phyloP scores from a whole-genome alignment of 2,797 vertebrate species.

The Mastacembelus armatus region DNA sequence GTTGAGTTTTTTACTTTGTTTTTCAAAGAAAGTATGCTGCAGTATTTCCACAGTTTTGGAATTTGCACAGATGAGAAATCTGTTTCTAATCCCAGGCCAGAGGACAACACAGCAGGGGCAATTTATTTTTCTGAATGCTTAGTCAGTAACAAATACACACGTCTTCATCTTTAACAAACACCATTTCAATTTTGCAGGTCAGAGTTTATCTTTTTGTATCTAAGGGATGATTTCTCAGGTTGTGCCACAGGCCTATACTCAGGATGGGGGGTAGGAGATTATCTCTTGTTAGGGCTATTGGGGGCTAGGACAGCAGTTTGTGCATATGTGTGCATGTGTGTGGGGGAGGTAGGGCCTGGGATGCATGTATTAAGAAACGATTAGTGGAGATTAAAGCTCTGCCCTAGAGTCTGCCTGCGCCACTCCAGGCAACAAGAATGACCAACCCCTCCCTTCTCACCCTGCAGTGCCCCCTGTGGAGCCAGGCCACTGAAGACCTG shows the following conservation, averaged over 20 bases:
- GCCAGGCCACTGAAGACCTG: constrained; percentile 50
- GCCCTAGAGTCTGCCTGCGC: constrained; percentile 76
- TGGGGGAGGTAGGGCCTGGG: constrained; percentile 64
- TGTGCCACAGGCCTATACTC: constrained; percentile 33
- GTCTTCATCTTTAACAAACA: not conserved
- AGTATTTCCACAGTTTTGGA: not conserved
- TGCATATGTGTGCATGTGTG: constrained; percentile 50
- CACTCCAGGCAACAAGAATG: constrained; percentile 77
- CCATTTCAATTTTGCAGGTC: not conserved
- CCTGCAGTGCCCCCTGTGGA: constrained; percentile 61
- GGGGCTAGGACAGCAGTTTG: constrained; percentile 47
- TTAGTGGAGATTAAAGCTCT: constrained; percentile 88
- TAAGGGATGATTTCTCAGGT: constrained; percentile 42
- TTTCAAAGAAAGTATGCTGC: not conserved
- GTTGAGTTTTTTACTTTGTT: not conserved
- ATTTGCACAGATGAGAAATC: constrained; percentile 15
- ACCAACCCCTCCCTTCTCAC: constrained; percentile 50
- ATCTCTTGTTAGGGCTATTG: constrained; percentile 61
- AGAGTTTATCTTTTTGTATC: constrained; percentile 26
- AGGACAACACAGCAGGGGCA: not conserved
- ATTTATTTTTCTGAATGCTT: not conserved
- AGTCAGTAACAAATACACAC: not conserved
- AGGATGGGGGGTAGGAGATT: constrained; percentile 60
- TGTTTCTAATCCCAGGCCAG: constrained; percentile 1
- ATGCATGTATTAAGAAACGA: constrained; percentile 85